Percentiles rank a stretch among this genome's conserved stretches.
Conservation (phyloP, 2,113 vertebrate genomes). For the Tor tambroides region DNA sequence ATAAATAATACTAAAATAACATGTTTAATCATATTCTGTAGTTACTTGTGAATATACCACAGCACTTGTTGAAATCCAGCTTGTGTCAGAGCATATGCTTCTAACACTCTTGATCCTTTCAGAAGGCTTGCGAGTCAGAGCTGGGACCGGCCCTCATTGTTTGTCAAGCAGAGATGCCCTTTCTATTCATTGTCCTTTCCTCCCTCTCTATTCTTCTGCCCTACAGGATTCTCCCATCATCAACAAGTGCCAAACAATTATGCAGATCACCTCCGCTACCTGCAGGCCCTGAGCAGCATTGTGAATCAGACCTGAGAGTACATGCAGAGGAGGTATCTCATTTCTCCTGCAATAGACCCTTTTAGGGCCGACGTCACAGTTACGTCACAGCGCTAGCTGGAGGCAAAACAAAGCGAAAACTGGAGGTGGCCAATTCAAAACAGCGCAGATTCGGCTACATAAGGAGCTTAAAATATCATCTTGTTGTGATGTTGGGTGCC, state of each 20-base stretch:
- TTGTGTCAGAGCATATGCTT: slow-evolving; percentile 5
- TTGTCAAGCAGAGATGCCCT: slow-evolving; percentile 7
- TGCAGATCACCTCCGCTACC: slow-evolving; percentile 43
- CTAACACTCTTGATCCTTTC: too few relatives aligned
- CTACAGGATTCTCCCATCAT: slow-evolving; percentile 19
- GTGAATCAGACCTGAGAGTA: slow-evolving; percentile 6
- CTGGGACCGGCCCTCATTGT: not conserved
- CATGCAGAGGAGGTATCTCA: slow-evolving; percentile 21
- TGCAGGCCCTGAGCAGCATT: slow-evolving; percentile 3
- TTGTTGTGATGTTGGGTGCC: too few relatives aligned
- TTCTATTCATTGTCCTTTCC: slow-evolving; percentile 6
- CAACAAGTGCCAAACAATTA: slow-evolving; percentile 42
- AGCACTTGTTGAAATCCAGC: not conserved
- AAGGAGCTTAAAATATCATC: too few relatives aligned
- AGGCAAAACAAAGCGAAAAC: too few relatives aligned
- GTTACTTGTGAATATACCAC: not conserved
- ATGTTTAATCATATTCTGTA: not conserved
- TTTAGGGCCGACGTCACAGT: too few relatives aligned
- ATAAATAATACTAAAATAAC: too few relatives aligned
- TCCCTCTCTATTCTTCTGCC: slow-evolving; percentile 30
- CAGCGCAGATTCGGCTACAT: too few relatives aligned
- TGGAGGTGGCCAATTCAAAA: too few relatives aligned
- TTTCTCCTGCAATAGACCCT: slow-evolving; percentile 19
- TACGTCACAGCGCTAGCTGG: too few relatives aligned
- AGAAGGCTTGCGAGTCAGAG: not conserved